These are phyloP conservation scores for Liparis tanakae DNA, from an alignment of 2,797 vertebrate species.

Conservation along the genomic window DNA sequence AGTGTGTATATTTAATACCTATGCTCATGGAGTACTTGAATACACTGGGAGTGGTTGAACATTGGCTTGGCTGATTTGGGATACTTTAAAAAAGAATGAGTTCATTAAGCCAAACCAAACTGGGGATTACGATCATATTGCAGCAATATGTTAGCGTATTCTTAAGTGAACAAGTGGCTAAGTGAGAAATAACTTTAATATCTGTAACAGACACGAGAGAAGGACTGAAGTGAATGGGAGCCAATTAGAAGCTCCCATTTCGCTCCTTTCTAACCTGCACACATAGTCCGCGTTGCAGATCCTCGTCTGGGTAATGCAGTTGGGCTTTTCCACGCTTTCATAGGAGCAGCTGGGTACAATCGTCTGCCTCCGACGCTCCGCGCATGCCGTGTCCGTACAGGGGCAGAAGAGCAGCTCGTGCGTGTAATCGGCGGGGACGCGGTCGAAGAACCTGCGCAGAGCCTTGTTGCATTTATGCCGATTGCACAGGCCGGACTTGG, in stretches of 20 bases:
- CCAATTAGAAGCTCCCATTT: slow-evolving; percentile 26
- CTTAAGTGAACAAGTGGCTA: slow-evolving; percentile 8
- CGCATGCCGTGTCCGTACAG: slow-evolving; percentile 90
- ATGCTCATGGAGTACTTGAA: slow-evolving; percentile 35
- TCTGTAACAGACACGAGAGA: background rate
- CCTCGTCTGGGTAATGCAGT: slow-evolving; percentile 88
- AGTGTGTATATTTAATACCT: slow-evolving; percentile 30
- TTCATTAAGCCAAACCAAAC: slow-evolving; percentile 35
- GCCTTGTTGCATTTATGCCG: slow-evolving; percentile 93
- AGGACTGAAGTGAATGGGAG: slow-evolving; percentile 26
- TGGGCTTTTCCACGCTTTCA: slow-evolving; percentile 87
- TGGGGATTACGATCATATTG: slow-evolving; percentile 33
- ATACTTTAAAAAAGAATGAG: slow-evolving; percentile 9
- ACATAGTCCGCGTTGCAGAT: slow-evolving; percentile 89
- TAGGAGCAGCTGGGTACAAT: slow-evolving; percentile 96
- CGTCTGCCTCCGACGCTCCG: slow-evolving; percentile 94
- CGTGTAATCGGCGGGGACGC: slow-evolving; percentile 91
- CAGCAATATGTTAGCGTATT: slow-evolving; percentile 28
- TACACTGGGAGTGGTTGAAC: slow-evolving; percentile 28
- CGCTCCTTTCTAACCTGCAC: slow-evolving; percentile 86
- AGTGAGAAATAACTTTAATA: slow-evolving; percentile 51
- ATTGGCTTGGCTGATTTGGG: slow-evolving; percentile 17
- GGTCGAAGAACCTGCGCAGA: slow-evolving; percentile 94
- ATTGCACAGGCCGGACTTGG: slow-evolving; percentile 87
- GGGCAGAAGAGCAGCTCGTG: slow-evolving; percentile 97